Percentiles rank a stretch among this genome's conserved stretches.
Conservation (phyloP, 1,140 invertebrate genomes). For the Centruroides sculpturatus region DNA sequence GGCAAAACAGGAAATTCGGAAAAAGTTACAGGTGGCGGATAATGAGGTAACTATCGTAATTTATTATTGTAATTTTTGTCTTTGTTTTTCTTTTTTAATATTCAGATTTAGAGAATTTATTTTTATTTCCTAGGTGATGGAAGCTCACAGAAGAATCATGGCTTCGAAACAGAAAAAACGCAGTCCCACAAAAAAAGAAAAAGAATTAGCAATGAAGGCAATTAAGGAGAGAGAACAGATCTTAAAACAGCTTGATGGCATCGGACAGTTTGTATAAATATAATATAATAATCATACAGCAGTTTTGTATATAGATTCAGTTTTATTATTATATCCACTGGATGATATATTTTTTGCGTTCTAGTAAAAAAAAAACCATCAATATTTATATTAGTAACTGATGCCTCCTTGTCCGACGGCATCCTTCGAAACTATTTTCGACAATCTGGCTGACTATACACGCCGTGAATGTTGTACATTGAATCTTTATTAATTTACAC, state of each 20-base stretch:
- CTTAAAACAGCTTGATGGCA: constrained; percentile 36
- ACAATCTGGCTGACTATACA: too few species aligned
- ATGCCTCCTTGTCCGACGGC: too few species aligned
- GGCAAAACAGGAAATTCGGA: constrained; percentile 47
- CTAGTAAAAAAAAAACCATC: too few species aligned
- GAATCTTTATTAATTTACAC: too few species aligned
- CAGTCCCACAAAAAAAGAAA: constrained; percentile 60
- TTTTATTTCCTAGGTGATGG: constrained; percentile 36
- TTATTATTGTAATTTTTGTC: too few species aligned
- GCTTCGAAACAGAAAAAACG: constrained; percentile 61
- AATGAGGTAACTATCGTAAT: constrained; percentile 38
- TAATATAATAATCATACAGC: background rate
- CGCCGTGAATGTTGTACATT: too few species aligned
- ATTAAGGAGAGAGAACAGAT: constrained; percentile 44
- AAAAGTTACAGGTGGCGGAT: constrained; percentile 49
- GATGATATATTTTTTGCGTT: too few species aligned
- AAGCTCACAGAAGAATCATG: constrained; percentile 60
- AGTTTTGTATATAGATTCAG: background rate
- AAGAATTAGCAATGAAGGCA: constrained; percentile 55
- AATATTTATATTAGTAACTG: too few species aligned
- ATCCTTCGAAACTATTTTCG: too few species aligned
- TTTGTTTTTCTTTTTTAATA: too few species aligned
- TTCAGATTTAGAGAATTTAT: too few species aligned
- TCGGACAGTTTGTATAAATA: background rate
- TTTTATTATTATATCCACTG: background rate